A percentile compares a stretch with the other conserved stretches of the same genome.
These are phyloP conservation scores for Oxystoma pomonae DNA, from an alignment of 2,888 invertebrate species.

Conservation along the genomic window DNA sequence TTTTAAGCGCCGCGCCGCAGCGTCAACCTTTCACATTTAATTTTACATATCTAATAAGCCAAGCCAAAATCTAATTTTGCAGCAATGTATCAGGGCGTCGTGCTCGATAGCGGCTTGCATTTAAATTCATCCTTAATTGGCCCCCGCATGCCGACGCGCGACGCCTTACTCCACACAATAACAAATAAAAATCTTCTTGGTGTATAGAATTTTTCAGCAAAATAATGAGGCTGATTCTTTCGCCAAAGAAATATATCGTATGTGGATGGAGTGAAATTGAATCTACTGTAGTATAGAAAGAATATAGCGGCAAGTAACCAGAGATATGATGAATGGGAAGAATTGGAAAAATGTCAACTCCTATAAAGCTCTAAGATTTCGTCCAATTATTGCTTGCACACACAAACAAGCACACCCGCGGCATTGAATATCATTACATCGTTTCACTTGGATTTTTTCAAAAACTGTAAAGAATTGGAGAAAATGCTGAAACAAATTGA, in stretches of 20 bases:
- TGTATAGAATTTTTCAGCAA: conserved; percentile 12
- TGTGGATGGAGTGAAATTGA: conserved; percentile 21
- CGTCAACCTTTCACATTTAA: not conserved
- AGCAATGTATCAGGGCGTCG: not conserved
- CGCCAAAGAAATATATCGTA: conserved; percentile 14
- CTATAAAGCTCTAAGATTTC: no score
- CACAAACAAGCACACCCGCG: no score
- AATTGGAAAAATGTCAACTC: no score
- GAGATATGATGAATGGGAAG: no score
- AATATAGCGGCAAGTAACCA: no score
- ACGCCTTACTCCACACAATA: no score
- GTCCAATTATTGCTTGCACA: no score
- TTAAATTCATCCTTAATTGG: not conserved
- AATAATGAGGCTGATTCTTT: conserved; percentile 21
- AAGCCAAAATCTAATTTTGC: not conserved
- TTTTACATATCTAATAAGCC: conserved; percentile 1
- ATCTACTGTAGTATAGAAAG: conserved; percentile 20
- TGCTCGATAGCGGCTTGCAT: not conserved
- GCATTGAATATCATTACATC: no score
- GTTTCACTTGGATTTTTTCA: no score
- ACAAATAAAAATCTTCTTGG: no score
- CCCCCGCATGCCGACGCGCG: not conserved
- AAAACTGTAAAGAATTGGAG: no score
- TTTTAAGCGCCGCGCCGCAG: not conserved
- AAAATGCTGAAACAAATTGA: no score